Conservation (phyloP, 1,140 invertebrate genomes). For the Brachionus sp. region DNA sequence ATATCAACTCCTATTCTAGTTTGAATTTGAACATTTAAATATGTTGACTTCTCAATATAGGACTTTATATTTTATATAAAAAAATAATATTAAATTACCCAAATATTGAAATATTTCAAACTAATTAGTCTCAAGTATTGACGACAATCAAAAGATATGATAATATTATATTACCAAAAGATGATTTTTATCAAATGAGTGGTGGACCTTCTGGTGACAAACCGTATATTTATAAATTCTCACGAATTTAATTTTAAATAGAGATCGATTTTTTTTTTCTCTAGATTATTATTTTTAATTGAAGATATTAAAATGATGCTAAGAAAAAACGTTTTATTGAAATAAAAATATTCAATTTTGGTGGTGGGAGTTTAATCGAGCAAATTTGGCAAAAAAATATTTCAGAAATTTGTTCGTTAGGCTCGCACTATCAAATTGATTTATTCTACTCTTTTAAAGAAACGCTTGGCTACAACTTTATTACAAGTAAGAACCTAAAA, state of each 20-base stretch:
- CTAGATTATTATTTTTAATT: neutral
- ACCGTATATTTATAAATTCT: constrained; percentile 32
- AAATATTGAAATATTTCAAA: neutral
- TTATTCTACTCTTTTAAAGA: constrained; percentile 34
- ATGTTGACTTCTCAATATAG: constrained; percentile 9
- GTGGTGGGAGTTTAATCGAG: constrained; percentile 28
- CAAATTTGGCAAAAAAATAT: constrained; percentile 22
- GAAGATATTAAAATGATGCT: neutral
- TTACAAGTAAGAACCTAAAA: neutral
- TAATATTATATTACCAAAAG: constrained; percentile 6
- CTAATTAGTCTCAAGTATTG: constrained; percentile 10
- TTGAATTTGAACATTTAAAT: constrained; percentile 30
- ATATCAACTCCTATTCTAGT: neutral
- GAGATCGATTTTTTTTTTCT: neutral
- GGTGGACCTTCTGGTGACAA: constrained; percentile 14
- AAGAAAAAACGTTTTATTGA: neutral
- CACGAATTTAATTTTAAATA: constrained; percentile 20
- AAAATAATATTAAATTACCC: neutral
- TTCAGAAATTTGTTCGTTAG: constrained; percentile 45
- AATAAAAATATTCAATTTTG: constrained; percentile 23
- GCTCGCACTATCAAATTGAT: constrained; percentile 43
- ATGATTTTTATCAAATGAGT: constrained; percentile 23
- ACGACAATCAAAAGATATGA: neutral
- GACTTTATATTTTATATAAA: neutral
- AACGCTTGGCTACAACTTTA: neutral